Evolutionary conservation across 2,888 invertebrate genomes (phyloP).

Genomic region (Syrphus vitripennis): DNA sequence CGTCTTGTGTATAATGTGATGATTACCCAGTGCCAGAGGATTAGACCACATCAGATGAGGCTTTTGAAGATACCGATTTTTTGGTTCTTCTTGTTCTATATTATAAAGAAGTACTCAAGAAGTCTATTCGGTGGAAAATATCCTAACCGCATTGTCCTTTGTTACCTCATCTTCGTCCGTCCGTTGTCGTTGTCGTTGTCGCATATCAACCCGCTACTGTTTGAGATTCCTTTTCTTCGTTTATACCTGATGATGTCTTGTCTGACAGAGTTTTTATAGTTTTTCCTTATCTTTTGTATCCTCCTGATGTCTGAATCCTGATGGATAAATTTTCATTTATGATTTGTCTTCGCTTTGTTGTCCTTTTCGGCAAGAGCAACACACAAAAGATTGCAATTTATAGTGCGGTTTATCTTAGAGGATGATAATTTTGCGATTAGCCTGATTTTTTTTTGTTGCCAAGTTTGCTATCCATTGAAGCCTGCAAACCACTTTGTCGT

Average conservation of each 20-base stretch:
- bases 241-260: slow-evolving; percentile 4
- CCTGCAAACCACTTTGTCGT: slow-evolving; percentile 60
- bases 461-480: slow-evolving; percentile 55
- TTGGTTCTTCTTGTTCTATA: background rate
- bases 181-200: too few relatives aligned
- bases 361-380: slow-evolving; percentile 49
- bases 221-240: background rate
- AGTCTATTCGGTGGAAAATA: slow-evolving; percentile 51
- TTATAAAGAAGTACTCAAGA: slow-evolving; percentile 34
- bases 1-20: slow-evolving; percentile 51
- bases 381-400: slow-evolving; percentile 59
- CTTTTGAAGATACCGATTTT: slow-evolving; percentile 39
- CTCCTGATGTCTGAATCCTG: background rate
- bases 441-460: slow-evolving; percentile 34
- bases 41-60: too few relatives aligned
- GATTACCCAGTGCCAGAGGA: slow-evolving; percentile 62
- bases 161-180: slow-evolving; percentile 7
- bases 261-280: slow-evolving; percentile 33
- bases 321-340: slow-evolving; percentile 40
- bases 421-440: slow-evolving; percentile 71
- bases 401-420: slow-evolving; percentile 62
- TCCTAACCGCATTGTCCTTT: slow-evolving; percentile 64
- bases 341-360: slow-evolving; percentile 54
- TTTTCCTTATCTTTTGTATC: slow-evolving; percentile 60
- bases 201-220: slow-evolving; percentile 52